These are phyloP conservation scores for Pseudotriccus pelzelni DNA, from an alignment of 2,797 vertebrate genomes.

Conservation along the genomic window DNA sequence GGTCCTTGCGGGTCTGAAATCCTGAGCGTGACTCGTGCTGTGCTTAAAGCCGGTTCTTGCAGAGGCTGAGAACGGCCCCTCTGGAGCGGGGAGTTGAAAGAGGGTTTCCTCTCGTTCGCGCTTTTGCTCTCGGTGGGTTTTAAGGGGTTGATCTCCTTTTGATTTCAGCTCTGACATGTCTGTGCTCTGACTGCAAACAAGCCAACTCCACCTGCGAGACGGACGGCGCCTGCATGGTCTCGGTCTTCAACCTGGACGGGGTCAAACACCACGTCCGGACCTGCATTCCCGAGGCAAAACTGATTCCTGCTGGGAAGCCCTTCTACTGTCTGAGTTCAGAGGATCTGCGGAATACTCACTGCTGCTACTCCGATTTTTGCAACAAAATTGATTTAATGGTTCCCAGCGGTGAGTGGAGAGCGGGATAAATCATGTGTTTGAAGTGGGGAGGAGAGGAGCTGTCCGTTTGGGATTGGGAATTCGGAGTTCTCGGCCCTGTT, in stretches of 20 bases:
- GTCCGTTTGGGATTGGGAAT: background rate
- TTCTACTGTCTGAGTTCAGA: slow-evolving; percentile 94
- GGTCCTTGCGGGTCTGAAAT: background rate
- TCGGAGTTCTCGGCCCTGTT: background rate
- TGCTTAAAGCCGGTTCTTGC: background rate
- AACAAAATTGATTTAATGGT: slow-evolving; percentile 91
- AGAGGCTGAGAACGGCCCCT: background rate
- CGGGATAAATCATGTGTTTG: background rate
- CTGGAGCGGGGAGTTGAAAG: background rate
- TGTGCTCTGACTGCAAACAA: slow-evolving; percentile 92
- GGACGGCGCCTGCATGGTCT: slow-evolving; percentile 96
- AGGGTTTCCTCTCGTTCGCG: background rate
- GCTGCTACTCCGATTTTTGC: slow-evolving; percentile 96
- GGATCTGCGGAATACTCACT: slow-evolving; percentile 91
- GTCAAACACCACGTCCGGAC: slow-evolving; percentile 88
- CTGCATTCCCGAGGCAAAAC: slow-evolving; percentile 85
- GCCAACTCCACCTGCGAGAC: slow-evolving; percentile 92
- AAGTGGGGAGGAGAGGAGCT: background rate
- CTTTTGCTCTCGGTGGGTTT: background rate
- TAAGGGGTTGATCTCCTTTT: background rate
- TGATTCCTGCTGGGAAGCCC: slow-evolving; percentile 92
- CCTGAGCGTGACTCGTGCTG: background rate
- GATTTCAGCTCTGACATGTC: slow-evolving; percentile 85
- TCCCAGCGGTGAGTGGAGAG: slow-evolving; percentile 84
- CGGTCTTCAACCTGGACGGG: slow-evolving; percentile 86